Base-by-base conservation (phyloP, 1,140 invertebrate species). In the Formica exsecta region DNA sequence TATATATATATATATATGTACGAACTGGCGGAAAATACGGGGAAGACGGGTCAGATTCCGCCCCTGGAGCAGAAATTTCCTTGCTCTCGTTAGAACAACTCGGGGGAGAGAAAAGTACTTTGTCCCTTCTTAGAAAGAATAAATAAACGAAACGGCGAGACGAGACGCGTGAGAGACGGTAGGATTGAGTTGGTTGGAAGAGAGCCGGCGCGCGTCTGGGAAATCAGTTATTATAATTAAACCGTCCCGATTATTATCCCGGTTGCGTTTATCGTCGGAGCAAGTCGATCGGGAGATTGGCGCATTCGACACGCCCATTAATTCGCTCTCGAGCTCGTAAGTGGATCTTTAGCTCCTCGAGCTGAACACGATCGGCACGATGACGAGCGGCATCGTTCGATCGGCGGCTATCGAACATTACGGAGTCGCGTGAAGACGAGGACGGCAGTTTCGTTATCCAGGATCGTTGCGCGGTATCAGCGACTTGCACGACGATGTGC, bases 171-270 rank as follows among this genome's bases (percentile, higher is more conserved):
- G 61, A 41, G 57, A 22, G 61, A 13, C 25, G 25, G 25, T 29
- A 29, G 25, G 62, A 65, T 36, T 48, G 80, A 74, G 79, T 77
- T 71, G 86, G 59, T 61, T 19, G 48, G 86, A 81, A 48, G 86
- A 84, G 73, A 74, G 77, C 66, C 66, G 86, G 51, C 85, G 48
- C 48, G 48, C 48, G 86, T 89, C 88, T 90, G 73, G 84, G 74
- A 92, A 90, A 92, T 92, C 91, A 89, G 85, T 88, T 92, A 88
- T 91, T 91, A 61, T 73, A 74, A 74, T 83, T 83, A 74, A 83
- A 83, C 68, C 79, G 41, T 74, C 68, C 54, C 57, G 79, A 83
- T 83, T 73, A 74, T 73, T 77, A 59, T 73, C 71, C 59, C 75
- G 66, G 70, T 70, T 54, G 77, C 38, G 59, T 83, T 86, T 44